Base-by-base conservation (phyloP, 1,140 invertebrate species). In the Macrobrachium nipponense region DNA sequence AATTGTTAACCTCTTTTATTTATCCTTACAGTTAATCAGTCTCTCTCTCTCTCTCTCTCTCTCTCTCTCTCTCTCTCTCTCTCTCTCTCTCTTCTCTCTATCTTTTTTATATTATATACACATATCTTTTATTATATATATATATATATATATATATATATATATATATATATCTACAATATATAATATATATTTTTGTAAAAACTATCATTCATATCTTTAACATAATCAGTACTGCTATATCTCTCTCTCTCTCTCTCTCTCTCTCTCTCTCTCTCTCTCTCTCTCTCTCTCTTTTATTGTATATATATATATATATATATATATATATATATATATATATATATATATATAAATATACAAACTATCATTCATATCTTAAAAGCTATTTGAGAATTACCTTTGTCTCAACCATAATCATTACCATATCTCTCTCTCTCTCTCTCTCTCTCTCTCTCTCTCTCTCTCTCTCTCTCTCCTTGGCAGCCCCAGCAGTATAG, bases 181-280 rank as follows among this genome's bases (percentile, higher is more conserved):
- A n/a, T n/a, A n/a, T n/a, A n/a, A n/a, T n/a, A n/a, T n/a, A n/a
- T n/a, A n/a, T n/a, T n/a, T n/a, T n/a, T n/a, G n/a, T n/a, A n/a
- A n/a, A n/a, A n/a, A n/a, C n/a, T n/a, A n/a, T n/a, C n/a, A n/a
- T n/a, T n/a, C n/a, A n/a, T n/a, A n/a, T n/a, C n/a, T n/a, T n/a
- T n/a, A n/a, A n/a, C n/a, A n/a, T n/a, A n/a, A n/a, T n/a, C n/a
- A n/a, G n/a, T n/a, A n/a, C n/a, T n/a, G n/a, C 62, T 64, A 2
- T 64, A 2, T 64, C 62, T 64, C 62, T 64, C 62, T 64, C 62
- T 64, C 62, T 64, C 62, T 64, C 62, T 72, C 18, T 72, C n/a
- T 72, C 18, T 72, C 68, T 72, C 68, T 72, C 68, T 72, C 68
- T 72, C 68, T 72, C 68, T 72, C 68, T 72, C 68, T 72, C 68